Evolutionary conservation across 37 sponge, comb jelly and placozoan genomes (phyloP).

Genomic region (Beroe ovata): DNA sequence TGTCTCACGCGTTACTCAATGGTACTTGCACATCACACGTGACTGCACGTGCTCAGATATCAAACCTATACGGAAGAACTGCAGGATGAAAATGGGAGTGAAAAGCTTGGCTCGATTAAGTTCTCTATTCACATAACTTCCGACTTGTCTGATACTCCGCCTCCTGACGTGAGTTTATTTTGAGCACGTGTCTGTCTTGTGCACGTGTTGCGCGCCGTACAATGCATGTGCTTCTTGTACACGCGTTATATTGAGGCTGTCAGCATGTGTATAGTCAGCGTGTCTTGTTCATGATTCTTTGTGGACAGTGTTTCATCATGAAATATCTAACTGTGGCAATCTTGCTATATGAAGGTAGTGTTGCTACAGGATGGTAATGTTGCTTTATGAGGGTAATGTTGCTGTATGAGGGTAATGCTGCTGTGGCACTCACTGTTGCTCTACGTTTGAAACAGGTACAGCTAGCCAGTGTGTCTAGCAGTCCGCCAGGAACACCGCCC

Average conservation of each 20-base stretch:
- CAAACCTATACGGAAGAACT: slow-evolving; percentile 47
- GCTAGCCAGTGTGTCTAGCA: slow-evolving; percentile 1
- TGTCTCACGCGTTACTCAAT: too few species aligned
- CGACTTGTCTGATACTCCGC: slow-evolving; percentile 27
- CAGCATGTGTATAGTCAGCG: too few species aligned
- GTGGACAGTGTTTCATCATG: too few species aligned
- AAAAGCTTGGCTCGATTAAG: slow-evolving; percentile 37
- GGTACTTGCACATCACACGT: too few species aligned
- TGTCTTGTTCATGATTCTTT: too few species aligned
- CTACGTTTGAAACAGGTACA: slow-evolving; percentile 8
- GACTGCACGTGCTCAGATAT: not conserved
- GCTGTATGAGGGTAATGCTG: slow-evolving; percentile 6
- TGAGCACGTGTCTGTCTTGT: not conserved
- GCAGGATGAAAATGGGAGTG: slow-evolving; percentile 9
- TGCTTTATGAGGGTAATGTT: not conserved
- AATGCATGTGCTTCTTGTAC: too few species aligned
- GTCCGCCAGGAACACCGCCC: slow-evolving; percentile 29
- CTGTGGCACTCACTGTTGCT: slow-evolving; percentile 9
- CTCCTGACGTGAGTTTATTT: slow-evolving; percentile 26
- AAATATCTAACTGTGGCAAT: too few species aligned
- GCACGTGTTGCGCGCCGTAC: not conserved
- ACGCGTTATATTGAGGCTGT: too few species aligned
- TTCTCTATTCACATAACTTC: slow-evolving; percentile 53
- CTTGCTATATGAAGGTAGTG: too few species aligned
- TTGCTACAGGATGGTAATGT: not conserved